Base-by-base conservation (phyloP, 2,797 vertebrate genomes). In the Trematomus bernacchii region DNA sequence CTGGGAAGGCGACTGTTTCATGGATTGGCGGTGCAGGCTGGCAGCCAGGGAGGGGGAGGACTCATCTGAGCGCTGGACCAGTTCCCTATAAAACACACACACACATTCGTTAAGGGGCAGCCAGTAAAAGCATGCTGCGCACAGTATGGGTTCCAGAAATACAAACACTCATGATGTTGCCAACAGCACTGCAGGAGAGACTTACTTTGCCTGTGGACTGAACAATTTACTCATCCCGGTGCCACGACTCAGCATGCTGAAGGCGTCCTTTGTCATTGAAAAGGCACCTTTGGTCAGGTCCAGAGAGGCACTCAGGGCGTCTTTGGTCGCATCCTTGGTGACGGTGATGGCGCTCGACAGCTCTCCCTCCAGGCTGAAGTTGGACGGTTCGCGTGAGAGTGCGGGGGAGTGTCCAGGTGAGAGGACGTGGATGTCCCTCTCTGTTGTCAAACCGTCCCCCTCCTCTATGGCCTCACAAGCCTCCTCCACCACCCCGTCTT, bases 251-350 rank as follows among this genome's bases (percentile, higher is more conserved):
- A 98, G 91, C 19, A 96, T 91, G 89, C 95, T 98, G 80, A 99
- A 96, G 78, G 97, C 97, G 0, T 98, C 98, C 89, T 96, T 99
- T 10, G 97, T 99, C 50, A 98, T 93, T 27, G 96, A 97, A 90
- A 99, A 94, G 0, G 97, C 98, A 83, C 97, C 98, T 89, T 99
- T 99, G 88, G 97, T 99, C 84, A 99, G 91, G 87, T 97, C 97
- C 96, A 99, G 91, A 0, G 98, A 98, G 73, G 93, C 96, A 0
- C 95, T 96, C 12, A 99, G 78, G 54, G 97, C 97, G n/a, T 99
- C 97, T 93, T 97, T 98, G 0, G 97, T 98, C 82, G 93, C 97
- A 3, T 97, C 97, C 92, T 97, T 99, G 58, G 97, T 99, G 89
- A 95, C 94, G 23, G 89, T 96, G 75, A 99, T 94, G 0, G 98